Evolutionary conservation across 1,140 invertebrate genomes (phyloP).

Genomic region (Pachyrhynchus sulphureomaculatus): DNA sequence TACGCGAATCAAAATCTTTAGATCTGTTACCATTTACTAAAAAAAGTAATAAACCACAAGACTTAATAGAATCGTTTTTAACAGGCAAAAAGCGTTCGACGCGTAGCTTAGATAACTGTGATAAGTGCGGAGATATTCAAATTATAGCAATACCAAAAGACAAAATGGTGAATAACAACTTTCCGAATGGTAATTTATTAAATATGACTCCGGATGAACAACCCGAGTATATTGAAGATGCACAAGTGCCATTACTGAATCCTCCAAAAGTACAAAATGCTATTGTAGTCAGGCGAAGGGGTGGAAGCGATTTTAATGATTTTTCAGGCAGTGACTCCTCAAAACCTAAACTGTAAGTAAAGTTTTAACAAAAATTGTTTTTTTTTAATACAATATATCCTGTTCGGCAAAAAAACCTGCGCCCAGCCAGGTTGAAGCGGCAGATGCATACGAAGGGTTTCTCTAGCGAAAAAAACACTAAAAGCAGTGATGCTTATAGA

Average conservation of each 20-base stretch:
- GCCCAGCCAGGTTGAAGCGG: too few relatives aligned
- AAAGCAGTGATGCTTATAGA: too few relatives aligned
- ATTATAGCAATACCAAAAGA: slow-evolving; percentile 52
- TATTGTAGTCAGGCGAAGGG: slow-evolving; percentile 39
- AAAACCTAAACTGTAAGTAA: slow-evolving; percentile 50
- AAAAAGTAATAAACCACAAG: slow-evolving; percentile 22
- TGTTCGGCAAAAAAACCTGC: too few relatives aligned
- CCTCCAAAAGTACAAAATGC: slow-evolving; percentile 33
- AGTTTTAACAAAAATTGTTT: too few relatives aligned
- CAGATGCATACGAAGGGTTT: too few relatives aligned
- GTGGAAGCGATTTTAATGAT: slow-evolving; percentile 42
- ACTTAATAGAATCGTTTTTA: slow-evolving; percentile 29
- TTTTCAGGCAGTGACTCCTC: slow-evolving; percentile 47
- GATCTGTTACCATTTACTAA: slow-evolving; percentile 52
- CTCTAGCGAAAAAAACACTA: too few relatives aligned
- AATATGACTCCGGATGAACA: slow-evolving; percentile 46
- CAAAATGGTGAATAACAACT: slow-evolving; percentile 58
- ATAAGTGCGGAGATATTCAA: slow-evolving; percentile 50
- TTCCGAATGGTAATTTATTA: slow-evolving; percentile 58
- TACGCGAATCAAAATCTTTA: slow-evolving; percentile 56
- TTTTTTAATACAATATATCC: too few relatives aligned
- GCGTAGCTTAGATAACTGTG: slow-evolving; percentile 50
- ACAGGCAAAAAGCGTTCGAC: slow-evolving; percentile 19
- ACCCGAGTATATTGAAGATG: slow-evolving; percentile 49
- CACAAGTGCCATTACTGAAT: slow-evolving; percentile 58